Conservation (phyloP, 2,113 vertebrate genomes). For the Strix uralensis region DNA sequence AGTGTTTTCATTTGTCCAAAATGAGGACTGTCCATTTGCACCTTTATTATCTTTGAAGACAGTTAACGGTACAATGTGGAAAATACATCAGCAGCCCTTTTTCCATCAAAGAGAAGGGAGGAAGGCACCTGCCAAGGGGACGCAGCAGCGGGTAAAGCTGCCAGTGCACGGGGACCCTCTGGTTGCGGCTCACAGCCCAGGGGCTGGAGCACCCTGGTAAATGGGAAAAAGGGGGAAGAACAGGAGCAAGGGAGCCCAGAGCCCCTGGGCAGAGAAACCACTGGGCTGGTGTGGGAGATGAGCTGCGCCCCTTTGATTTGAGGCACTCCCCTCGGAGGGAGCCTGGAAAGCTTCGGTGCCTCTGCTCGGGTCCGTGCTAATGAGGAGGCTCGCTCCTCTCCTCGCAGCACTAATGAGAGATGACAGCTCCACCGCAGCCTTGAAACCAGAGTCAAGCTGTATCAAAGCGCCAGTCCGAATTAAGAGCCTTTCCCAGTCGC, state of each 20-base stretch:
- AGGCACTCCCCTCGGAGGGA: not conserved
- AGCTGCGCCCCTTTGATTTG: not conserved
- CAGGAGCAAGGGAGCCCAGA: accelerated
- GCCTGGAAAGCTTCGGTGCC: not conserved
- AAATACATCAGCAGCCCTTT: not conserved
- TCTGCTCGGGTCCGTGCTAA: not conserved
- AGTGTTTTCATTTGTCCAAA: not conserved
- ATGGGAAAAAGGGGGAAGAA: not conserved
- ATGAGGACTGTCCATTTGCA: not conserved
- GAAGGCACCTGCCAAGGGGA: not conserved
- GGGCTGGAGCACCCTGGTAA: not conserved
- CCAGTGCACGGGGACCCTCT: accelerated
- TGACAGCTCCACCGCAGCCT: slow-evolving; percentile 6
- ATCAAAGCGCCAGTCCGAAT: slow-evolving; percentile 60
- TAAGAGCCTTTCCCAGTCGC: slow-evolving; percentile 65
- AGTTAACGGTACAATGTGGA: not conserved
- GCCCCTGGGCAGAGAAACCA: not conserved
- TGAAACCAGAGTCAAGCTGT: slow-evolving; percentile 23
- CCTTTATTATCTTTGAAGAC: not conserved
- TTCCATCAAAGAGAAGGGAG: not conserved
- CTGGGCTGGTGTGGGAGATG: not conserved
- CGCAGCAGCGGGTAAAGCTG: not conserved
- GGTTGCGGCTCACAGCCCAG: not conserved
- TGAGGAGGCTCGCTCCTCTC: not conserved
- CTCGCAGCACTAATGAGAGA: slow-evolving; percentile 22